A percentile compares a stretch with the other conserved stretches of the same genome.
Evolutionary conservation across 2,797 vertebrate species (phyloP).

Genomic region (Tinamus major): DNA sequence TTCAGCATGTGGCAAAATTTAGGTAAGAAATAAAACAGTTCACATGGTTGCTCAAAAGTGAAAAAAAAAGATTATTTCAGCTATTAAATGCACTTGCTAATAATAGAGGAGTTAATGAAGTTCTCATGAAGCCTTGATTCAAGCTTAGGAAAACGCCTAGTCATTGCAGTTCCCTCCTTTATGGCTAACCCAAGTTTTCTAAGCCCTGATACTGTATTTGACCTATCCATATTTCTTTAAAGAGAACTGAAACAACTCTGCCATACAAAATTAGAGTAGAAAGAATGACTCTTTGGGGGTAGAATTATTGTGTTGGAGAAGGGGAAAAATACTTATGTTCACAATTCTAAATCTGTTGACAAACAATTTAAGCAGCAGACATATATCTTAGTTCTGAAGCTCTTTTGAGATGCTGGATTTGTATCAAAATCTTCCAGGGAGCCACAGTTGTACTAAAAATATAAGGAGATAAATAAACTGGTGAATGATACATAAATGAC

Average conservation of each 20-base stretch:
- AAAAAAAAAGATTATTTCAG: not conserved
- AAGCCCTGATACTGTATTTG: not conserved
- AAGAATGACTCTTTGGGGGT: not conserved
- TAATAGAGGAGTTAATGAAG: not conserved
- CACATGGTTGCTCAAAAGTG: not conserved
- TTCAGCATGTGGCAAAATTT: constrained; percentile 99
- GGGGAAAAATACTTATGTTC: not conserved
- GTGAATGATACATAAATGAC: not conserved
- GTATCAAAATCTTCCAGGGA: not conserved
- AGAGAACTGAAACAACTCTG: not conserved
- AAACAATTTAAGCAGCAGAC: not conserved
- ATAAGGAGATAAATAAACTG: constrained; percentile 11
- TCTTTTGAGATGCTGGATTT: constrained; percentile 30
- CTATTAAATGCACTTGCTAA: not conserved
- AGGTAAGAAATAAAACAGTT: constrained; percentile 81
- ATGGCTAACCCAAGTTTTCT: not conserved
- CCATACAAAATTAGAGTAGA: not conserved
- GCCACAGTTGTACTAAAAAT: not conserved
- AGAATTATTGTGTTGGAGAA: constrained; percentile 4
- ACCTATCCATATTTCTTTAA: not conserved
- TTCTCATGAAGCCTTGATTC: not conserved
- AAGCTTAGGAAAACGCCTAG: not conserved
- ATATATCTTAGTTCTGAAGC: constrained; percentile 10
- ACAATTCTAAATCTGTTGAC: constrained; percentile 2
- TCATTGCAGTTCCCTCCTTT: not conserved